A percentile compares a stretch with the other conserved stretches of the same genome.
Conservation (phyloP, 2,113 vertebrate species). For the Chlorodrepanis virens region DNA sequence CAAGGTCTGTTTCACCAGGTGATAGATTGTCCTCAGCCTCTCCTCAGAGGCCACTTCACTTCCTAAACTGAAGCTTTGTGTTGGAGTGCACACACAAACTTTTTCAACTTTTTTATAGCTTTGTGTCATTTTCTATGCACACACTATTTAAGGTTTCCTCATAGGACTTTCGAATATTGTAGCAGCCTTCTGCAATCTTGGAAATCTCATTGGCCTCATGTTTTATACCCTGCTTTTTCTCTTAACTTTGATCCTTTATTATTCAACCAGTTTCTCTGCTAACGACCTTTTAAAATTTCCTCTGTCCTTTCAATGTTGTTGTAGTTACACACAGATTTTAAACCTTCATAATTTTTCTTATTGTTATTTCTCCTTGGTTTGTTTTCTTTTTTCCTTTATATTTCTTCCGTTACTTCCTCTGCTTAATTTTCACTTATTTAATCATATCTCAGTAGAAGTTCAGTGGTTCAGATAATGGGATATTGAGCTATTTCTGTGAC, state of each 20-base stretch:
- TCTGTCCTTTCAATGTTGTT: not conserved
- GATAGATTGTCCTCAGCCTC: conserved; percentile 12
- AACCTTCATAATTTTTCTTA: not conserved
- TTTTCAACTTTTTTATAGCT: not conserved
- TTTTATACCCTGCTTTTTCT: not conserved
- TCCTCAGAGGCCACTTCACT: not conserved
- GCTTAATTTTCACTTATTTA: not conserved
- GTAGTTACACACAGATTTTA: not conserved
- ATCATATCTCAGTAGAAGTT: not conserved
- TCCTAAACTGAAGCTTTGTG: not conserved
- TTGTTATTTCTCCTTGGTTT: not conserved
- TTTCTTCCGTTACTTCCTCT: not conserved
- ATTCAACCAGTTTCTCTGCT: not conserved
- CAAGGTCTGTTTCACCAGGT: not conserved
- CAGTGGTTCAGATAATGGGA: not conserved
- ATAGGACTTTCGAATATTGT: not conserved
- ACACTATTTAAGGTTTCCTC: not conserved
- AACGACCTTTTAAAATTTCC: not conserved
- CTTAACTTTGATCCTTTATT: not conserved
- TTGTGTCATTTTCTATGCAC: not conserved
- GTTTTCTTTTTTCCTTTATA: not conserved
- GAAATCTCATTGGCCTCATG: not conserved
- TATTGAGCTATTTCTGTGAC: not conserved
- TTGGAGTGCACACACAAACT: not conserved
- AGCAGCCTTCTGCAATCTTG: not conserved